Evolutionary conservation across 2,797 vertebrate species (phyloP).

Genomic region (Acanthis flammea): DNA sequence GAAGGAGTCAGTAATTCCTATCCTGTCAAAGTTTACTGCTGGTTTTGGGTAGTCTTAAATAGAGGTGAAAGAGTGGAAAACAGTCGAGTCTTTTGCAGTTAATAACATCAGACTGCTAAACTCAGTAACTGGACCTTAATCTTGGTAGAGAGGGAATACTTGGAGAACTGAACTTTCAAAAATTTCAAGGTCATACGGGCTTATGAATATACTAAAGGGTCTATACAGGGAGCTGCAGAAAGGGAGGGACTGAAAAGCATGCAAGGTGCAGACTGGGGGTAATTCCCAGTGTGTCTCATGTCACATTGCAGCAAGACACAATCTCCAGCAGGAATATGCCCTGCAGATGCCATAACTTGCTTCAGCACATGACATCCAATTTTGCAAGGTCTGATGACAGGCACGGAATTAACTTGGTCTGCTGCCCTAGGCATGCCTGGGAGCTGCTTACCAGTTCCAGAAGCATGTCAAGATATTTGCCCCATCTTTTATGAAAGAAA

Average conservation of each 20-base stretch:
- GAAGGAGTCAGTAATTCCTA: neutral
- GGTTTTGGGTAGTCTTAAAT: neutral
- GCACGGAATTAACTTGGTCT: neutral
- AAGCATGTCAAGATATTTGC: neutral
- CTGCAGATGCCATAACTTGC: neutral
- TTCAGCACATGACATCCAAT: neutral
- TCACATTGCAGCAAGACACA: neutral
- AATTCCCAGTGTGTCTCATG: neutral
- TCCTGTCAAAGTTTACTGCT: neutral
- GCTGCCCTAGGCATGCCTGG: neutral
- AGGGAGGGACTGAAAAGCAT: neutral
- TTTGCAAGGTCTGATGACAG: conserved; percentile 3
- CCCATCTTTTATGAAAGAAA: conserved; percentile 3
- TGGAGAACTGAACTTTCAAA: neutral
- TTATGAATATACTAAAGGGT: neutral
- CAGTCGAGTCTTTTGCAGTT: accelerated
- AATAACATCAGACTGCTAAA: neutral
- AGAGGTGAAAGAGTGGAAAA: neutral
- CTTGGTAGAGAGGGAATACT: neutral
- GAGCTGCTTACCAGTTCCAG: neutral
- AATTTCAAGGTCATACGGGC: neutral
- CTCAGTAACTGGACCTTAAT: neutral
- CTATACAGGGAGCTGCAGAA: neutral
- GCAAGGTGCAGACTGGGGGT: neutral
- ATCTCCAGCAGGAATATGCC: neutral